These are phyloP conservation scores for Drosophila meridiana DNA, from an alignment of 2,888 invertebrate species.

Conservation along the genomic window DNA sequence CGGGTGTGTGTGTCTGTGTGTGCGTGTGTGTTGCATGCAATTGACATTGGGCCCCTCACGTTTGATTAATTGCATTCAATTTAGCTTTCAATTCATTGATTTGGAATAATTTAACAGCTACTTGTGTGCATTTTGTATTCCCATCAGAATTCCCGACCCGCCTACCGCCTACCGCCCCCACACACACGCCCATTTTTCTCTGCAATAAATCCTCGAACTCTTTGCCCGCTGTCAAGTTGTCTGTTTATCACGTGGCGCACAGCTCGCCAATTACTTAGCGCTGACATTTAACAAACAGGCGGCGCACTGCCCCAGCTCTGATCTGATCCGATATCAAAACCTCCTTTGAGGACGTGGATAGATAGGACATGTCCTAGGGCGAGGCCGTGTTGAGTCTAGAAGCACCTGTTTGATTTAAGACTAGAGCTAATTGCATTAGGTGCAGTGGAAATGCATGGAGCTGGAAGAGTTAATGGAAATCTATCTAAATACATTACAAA, in stretches of 20 bases:
- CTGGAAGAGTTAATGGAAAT: background rate
- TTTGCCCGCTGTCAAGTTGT: constrained; percentile 34
- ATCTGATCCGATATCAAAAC: background rate
- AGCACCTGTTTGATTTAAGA: constrained; percentile 6
- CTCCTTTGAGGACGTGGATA: background rate
- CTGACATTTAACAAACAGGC: constrained; percentile 64
- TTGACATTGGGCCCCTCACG: constrained; percentile 62
- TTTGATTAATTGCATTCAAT: constrained; percentile 76
- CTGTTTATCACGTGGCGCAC: constrained; percentile 43
- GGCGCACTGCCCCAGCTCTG: background rate
- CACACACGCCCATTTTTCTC: background rate
- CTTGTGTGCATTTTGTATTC: constrained; percentile 16
- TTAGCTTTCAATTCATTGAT: constrained; percentile 67
- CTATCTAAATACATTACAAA: too few relatives aligned
- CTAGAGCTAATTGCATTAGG: background rate
- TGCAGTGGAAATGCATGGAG: background rate
- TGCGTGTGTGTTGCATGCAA: constrained; percentile 33
- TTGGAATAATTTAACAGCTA: constrained; percentile 66
- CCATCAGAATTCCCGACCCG: too few relatives aligned
- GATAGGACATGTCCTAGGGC: background rate
- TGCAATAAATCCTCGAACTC: constrained; percentile 55
- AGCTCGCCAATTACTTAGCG: constrained; percentile 64
- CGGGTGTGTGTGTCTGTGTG: constrained; percentile 5
- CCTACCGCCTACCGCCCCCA: too few relatives aligned
- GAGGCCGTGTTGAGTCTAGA: background rate